phyloP scores from a whole-genome alignment of 2,113 vertebrate species.

The Callaeas wilsoni region DNA sequence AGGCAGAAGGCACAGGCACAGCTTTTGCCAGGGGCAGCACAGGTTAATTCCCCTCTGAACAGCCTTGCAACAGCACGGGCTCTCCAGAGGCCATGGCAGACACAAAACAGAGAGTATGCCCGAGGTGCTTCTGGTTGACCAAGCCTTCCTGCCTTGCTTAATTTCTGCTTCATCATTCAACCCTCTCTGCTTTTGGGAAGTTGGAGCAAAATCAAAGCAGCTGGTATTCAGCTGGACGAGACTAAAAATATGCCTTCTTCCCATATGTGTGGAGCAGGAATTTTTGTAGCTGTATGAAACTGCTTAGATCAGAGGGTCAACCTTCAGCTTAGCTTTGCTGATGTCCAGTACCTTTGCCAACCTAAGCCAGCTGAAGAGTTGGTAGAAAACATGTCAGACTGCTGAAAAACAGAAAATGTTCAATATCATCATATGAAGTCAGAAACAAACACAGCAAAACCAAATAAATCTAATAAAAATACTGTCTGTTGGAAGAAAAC shows the following conservation, averaged over 20 bases:
- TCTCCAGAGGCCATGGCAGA: background rate
- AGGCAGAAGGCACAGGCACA: background rate
- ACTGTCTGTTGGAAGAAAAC: background rate
- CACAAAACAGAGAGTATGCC: background rate
- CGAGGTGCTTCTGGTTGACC: background rate
- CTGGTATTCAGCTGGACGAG: background rate
- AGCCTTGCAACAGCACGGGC: background rate
- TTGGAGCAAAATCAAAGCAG: conserved; percentile 6
- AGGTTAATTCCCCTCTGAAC: background rate
- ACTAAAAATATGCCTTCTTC: background rate
- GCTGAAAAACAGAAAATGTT: background rate
- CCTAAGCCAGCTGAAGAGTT: background rate
- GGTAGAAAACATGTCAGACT: background rate
- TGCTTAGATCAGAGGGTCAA: background rate
- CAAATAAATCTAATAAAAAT: background rate
- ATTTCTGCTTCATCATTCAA: conserved; percentile 5
- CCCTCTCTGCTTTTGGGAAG: background rate
- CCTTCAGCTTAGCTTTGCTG: background rate
- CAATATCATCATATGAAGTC: background rate
- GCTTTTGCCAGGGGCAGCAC: background rate
- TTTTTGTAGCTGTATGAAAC: background rate
- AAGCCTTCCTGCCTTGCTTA: background rate
- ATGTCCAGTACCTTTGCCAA: background rate
- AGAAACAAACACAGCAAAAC: background rate
- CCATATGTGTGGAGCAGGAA: background rate